Evolutionary conservation across 2,797 vertebrate genomes (phyloP).

Genomic region (Ambastaia sidthimunki): DNA sequence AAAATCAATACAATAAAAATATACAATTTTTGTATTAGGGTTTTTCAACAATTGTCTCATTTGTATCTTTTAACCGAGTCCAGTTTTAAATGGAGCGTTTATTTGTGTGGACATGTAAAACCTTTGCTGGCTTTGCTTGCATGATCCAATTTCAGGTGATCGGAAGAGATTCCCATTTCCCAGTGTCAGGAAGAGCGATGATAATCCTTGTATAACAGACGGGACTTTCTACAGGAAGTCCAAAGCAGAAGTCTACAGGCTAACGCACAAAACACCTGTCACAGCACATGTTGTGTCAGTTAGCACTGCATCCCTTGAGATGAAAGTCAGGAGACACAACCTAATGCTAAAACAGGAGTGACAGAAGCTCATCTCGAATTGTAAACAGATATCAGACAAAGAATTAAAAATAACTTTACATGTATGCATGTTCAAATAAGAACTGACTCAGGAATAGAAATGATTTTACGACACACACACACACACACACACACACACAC

Average conservation of each 20-base stretch:
- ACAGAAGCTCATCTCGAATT: not conserved
- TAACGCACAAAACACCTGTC: constrained; percentile 48
- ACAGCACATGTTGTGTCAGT: constrained; percentile 27
- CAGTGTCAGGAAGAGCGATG: constrained; percentile 18
- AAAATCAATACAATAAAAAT: too few species aligned
- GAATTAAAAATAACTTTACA: not conserved
- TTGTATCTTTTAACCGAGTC: too few species aligned
- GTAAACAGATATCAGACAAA: not conserved
- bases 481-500: too few species aligned
- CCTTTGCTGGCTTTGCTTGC: not conserved
- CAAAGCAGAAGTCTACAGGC: constrained; percentile 2
- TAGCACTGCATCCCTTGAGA: not conserved
- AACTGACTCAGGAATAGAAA: not conserved
- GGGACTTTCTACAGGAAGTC: constrained; percentile 37
- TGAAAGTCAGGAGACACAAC: not conserved
- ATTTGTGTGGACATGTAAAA: not conserved
- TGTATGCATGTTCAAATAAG: not conserved
- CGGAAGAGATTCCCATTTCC: constrained; percentile 21
- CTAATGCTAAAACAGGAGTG: constrained; percentile 8
- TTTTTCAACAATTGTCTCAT: too few species aligned
- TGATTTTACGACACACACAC: too few species aligned
- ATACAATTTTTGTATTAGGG: too few species aligned
- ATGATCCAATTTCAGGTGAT: not conserved
- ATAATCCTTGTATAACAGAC: constrained; percentile 30
- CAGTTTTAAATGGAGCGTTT: not conserved